Percentiles rank a stretch among this genome's conserved stretches.
Conservation (phyloP, 1,140 invertebrate genomes). For the Papilio xuthus region DNA sequence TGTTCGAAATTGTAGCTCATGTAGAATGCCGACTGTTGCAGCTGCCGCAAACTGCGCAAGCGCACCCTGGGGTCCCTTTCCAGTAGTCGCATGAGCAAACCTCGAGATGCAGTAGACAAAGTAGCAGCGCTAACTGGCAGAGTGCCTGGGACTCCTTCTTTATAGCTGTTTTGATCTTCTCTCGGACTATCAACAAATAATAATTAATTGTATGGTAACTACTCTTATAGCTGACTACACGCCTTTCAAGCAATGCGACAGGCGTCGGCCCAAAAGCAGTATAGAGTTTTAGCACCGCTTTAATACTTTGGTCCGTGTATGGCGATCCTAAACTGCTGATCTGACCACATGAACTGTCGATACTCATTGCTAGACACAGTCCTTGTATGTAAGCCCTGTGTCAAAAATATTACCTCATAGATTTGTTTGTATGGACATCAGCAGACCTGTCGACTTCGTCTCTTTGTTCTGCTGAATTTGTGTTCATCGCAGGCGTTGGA, state of each 20-base stretch:
- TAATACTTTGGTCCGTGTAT: background rate
- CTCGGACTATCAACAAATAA: conserved; percentile 36
- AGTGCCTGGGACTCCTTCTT: conserved; percentile 49
- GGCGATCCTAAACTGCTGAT: background rate
- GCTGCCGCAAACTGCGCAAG: conserved; percentile 70
- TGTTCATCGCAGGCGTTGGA: conserved; percentile 56
- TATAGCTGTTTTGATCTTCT: background rate
- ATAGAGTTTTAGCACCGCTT: no score
- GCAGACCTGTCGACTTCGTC: conserved; percentile 22
- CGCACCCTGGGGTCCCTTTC: conserved; percentile 70
- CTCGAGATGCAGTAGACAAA: conserved; percentile 62
- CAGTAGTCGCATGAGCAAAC: conserved; percentile 70
- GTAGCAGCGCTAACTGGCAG: conserved; percentile 55
- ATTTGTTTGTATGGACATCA: background rate
- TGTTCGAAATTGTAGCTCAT: conserved; percentile 79
- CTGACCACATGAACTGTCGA: no score
- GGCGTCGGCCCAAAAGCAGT: no score
- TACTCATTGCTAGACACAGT: background rate
- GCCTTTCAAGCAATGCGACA: no score
- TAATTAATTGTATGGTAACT: background rate
- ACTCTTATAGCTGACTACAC: no score
- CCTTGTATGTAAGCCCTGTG: background rate
- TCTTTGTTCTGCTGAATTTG: conserved; percentile 41
- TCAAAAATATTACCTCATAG: background rate
- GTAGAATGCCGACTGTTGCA: conserved; percentile 79